Evolutionary conservation across 2,113 vertebrate genomes (phyloP).

Genomic region (Tringa solitaria): DNA sequence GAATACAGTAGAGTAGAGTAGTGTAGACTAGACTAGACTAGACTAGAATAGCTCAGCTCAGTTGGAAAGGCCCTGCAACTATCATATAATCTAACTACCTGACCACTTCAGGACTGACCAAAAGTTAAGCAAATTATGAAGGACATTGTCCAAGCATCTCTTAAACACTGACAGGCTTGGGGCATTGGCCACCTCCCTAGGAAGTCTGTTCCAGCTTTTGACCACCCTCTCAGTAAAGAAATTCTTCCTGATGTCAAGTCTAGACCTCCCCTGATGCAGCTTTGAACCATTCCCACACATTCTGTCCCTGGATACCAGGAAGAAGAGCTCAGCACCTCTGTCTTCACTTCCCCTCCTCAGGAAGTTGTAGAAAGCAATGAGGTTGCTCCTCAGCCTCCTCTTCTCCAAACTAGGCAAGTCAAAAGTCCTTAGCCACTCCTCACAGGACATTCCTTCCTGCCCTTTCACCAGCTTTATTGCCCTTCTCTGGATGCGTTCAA

Average conservation of each 20-base stretch:
- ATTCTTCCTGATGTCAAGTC: background rate
- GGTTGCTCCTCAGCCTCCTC: fast-evolving
- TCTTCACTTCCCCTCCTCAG: background rate
- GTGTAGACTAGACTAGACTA: background rate
- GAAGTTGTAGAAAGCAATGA: background rate
- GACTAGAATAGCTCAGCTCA: background rate
- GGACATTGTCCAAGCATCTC: background rate
- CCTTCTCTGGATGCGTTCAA: background rate
- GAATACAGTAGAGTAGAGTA: background rate
- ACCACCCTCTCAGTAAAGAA: background rate
- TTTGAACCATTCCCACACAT: fast-evolving
- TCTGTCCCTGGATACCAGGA: background rate
- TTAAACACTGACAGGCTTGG: background rate
- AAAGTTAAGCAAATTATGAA: background rate
- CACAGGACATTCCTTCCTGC: background rate
- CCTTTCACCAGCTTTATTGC: background rate
- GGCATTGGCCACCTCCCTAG: background rate
- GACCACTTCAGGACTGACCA: background rate
- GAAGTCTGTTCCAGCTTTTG: background rate
- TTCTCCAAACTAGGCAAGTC: background rate
- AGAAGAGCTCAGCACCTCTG: background rate
- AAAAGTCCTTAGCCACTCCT: background rate
- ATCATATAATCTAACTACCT: background rate
- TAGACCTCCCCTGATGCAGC: fast-evolving
- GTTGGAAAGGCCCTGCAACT: fast-evolving